Evolutionary conservation across 2,113 vertebrate genomes (phyloP).

Genomic region (Dicerorhinus sumatrensis): DNA sequence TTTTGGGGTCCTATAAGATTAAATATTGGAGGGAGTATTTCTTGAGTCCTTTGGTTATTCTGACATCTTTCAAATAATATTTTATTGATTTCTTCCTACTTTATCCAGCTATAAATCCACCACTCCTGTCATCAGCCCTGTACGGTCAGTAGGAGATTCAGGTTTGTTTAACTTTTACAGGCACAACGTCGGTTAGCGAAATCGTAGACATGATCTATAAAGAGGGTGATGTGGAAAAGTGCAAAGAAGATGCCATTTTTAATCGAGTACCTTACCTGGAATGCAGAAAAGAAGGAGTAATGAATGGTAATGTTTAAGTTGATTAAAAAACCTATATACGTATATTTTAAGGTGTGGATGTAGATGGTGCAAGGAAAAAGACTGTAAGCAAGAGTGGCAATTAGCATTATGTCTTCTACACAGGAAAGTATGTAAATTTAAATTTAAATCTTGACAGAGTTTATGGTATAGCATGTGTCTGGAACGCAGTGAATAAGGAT

Average conservation of each 20-base stretch:
- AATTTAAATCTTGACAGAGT: neutral
- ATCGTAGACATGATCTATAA: constrained; percentile 85
- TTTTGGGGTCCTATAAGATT: neutral
- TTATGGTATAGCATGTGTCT: neutral
- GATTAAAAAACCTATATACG: neutral
- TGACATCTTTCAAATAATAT: neutral
- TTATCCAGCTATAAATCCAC: neutral
- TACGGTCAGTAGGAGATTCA: neutral
- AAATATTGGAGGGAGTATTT: neutral
- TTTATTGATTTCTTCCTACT: neutral
- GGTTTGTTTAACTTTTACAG: constrained; percentile 69
- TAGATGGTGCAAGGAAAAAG: neutral
- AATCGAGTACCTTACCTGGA: constrained; percentile 85
- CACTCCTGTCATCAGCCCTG: neutral
- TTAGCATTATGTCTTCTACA: neutral
- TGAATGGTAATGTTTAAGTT: constrained; percentile 47
- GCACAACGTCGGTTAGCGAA: constrained; percentile 85
- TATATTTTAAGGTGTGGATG: neutral
- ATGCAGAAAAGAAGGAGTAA: rapidly evolving
- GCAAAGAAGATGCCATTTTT: constrained; percentile 82
- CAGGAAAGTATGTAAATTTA: neutral
- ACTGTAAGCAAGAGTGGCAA: neutral
- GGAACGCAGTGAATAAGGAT: neutral
- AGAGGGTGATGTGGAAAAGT: constrained; percentile 75
- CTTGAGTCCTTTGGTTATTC: neutral